Evolutionary conservation across 64 coral and sea anemone genomes (phyloP).

Genomic region (Stylophora pistillata): DNA sequence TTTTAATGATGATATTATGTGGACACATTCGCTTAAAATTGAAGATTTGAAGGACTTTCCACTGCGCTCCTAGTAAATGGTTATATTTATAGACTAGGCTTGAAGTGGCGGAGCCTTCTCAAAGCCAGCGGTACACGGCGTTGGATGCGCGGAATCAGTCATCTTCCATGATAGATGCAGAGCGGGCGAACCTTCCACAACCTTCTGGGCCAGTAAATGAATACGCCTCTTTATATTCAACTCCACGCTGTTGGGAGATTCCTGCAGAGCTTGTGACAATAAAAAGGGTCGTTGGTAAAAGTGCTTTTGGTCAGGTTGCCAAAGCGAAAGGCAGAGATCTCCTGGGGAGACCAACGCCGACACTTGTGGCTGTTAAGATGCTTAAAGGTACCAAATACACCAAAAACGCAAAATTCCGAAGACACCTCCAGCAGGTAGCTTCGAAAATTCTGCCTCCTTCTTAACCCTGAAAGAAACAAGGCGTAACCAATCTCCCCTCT

Average conservation of each 20-base stretch:
- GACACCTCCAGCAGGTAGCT: neutral
- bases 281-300: conserved; percentile 50
- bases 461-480: too few relatives aligned
- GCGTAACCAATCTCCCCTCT: too few relatives aligned
- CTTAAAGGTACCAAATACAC: conserved; percentile 25
- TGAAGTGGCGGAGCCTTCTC: neutral
- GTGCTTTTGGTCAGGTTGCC: conserved; percentile 62
- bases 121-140: neutral
- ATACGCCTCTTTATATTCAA: neutral
- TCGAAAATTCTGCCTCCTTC: too few relatives aligned
- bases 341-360: neutral
- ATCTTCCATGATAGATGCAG: neutral
- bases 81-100: neutral
- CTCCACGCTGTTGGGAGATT: conserved; percentile 14
- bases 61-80: too few relatives aligned
- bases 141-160: neutral
- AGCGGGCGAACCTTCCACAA: neutral
- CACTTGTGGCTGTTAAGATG: conserved; percentile 45
- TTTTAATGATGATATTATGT: too few relatives aligned
- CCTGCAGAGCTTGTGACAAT: neutral
- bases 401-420: neutral
- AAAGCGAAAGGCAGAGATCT: conserved; percentile 23
- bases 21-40: too few relatives aligned
- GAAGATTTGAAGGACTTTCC: too few relatives aligned
- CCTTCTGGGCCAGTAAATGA: neutral